Base-by-base conservation (phyloP, 2,797 vertebrate species). In the Coendou prehensilis region DNA sequence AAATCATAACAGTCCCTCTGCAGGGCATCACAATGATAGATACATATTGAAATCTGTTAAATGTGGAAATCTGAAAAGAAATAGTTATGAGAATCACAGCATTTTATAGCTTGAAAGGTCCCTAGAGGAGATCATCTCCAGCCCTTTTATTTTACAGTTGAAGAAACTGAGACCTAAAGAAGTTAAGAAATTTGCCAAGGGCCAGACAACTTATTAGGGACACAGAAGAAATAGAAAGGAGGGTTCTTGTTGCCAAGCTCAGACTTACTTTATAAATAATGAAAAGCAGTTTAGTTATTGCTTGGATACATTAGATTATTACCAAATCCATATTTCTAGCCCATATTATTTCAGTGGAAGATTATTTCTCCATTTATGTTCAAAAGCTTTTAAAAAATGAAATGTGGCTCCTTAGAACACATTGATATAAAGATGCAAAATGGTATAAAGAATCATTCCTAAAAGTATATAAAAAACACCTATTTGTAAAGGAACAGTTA, bases 131-230 rank as follows among this genome's bases (percentile, higher is more conserved):
- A 93, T 78, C 71, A n/a, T 94, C 37, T 64, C 47, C 47, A 94
- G 79, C 73, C 54, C 52, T 87, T 83, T 96, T 90, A 94, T 96
- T 96, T 96, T 96, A 96, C 59, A 96, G 87, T 56, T 93, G 92
- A 97, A 96, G 92, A 97, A 97, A 98, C 96, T 75, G 67, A 95
- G 95, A 87, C 59, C 85, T 45, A 57, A 33, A 88, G 54, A 94
- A 90, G 15, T 67, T 57, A 80, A 93, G 92, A 90, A 85, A 85
- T 59, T 88, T 89, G 67, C 96, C 63, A 92, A 82, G 0, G 18
- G 96, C 47, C 82, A 95, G 41, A 80, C 91, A 95, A 92, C 33
- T 84, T 69, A 93, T 79, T 78, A 92, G 45, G 54, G 90, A 93
- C 59, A 59, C 52, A 91, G 61, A 94, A 78, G 63, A 93, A 92